Evolutionary conservation across 2,797 vertebrate species (phyloP), one percentile per base, ranked within the genome.

Genomic region (Lemur catta): DNA sequence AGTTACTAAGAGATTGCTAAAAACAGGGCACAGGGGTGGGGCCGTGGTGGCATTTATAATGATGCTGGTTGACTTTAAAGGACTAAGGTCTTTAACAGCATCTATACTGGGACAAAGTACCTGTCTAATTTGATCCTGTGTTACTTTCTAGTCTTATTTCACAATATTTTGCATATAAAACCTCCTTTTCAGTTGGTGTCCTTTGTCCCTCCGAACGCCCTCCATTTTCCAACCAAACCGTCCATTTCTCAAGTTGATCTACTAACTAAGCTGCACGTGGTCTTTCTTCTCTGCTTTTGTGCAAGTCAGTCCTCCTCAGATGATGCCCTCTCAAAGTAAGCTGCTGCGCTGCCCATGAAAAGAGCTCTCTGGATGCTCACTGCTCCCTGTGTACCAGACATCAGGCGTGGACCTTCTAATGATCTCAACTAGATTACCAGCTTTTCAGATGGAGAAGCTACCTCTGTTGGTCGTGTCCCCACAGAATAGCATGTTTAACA

Each of bases 171-270:
- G 3, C 35, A 10, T 14, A 55, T 46, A 81, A 50, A 90, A 22
- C 6, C 15, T 50, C 11, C 30, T 38, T 38, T 79, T 75, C 11
- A 10, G 4, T 82, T 75, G 18, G 7, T 41, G 26, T 90, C 30
- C 18, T 30, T 38, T 71, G 17, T 72, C 6, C 1, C 43, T 72
- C 59, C 4, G 84, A 90, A 82, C 43, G 1, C 7, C 33, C 41
- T 89, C 43, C 9, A 79, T 81, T 85, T 81, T 78, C 61, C 46
- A 78, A 75, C 5, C 3, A 79, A 92, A 84, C 38, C 81, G 86
- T 13, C 5, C 5, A 24, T 41, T 59, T 20, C 30, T 92, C 46
- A 82, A 52, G 7, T 4, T 48, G 9, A 86, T 15, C 28, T 55
- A 41, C 3, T 41, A 75, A 7, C 20, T 43, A 15, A 67, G 57